Evolutionary conservation across 2,113 vertebrate species (phyloP), one percentile per base, ranked within the genome.

Genomic region (Pangasianodon hypophthalmus): DNA sequence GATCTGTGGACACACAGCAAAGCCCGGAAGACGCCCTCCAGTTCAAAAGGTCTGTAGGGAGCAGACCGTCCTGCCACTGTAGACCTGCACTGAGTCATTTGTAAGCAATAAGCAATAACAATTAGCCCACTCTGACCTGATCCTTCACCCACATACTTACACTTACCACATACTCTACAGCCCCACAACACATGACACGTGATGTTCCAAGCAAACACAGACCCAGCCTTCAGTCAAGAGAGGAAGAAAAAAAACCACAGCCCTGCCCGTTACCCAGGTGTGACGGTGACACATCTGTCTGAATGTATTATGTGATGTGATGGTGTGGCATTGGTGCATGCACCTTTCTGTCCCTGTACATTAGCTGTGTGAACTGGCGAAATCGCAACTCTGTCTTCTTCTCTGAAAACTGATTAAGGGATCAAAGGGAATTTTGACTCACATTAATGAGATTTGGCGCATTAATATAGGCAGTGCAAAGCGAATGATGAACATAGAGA

Each of bases 51-150:
- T 92, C 90, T 92, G 88, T 89, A 85, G 94, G 93, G 95, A 95
- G 96, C 96, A 96, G 96, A 96, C 95, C 96, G 95, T 96, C 96
- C 94, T 96, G 96, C 95, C 96, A 96, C 95, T 97, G 50, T 90
- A 96, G 97, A 97, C 96, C 97, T 97, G 97, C 97, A 98, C 97
- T 97, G 96, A 97, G 96, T 96, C 96, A 95, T 96, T 97, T 96
- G 96, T 96, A 97, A 97, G 97, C 97, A 97, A 98, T 97, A 98
- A 98, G 97, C 90, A 90, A 91, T 90, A 90, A 90, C 14, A 32
- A 87, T 91, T 88, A 94, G 93, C 94, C 83, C 85, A 84, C 62
- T 83, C 48, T 50, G 75, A 79, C 84, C 58, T 13, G 64, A 67
- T 88, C 87, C 73, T 75, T 26, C 50, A 62, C 67, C 87, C 87